Evolutionary conservation across 2,888 invertebrate species (phyloP).

Genomic region (Lucinisca nassula): DNA sequence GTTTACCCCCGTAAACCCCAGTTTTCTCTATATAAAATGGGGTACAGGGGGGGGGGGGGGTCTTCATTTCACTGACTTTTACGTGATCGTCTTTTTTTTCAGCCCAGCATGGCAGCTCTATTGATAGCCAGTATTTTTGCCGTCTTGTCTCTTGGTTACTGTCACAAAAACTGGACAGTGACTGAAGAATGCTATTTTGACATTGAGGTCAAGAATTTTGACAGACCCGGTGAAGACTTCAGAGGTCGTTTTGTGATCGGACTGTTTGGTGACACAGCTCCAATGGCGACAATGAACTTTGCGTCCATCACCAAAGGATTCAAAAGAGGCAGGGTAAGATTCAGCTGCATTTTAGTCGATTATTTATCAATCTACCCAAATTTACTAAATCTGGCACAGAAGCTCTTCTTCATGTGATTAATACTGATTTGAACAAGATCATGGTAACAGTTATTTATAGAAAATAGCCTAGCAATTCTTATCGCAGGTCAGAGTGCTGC

Average conservation of each 20-base stretch:
- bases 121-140: constrained; percentile 49
- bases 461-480: no score
- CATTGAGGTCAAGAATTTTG: constrained; percentile 84
- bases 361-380: no score
- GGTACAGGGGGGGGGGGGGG: no score
- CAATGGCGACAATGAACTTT: constrained; percentile 88
- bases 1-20: no score
- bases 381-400: no score
- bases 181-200: constrained; percentile 86
- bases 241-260: constrained; percentile 84
- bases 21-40: no score
- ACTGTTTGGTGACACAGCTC: constrained; percentile 86
- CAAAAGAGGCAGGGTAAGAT: constrained; percentile 83
- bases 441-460: no score
- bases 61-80: no score
- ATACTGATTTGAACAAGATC: no score
- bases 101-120: constrained; percentile 57
- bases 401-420: no score
- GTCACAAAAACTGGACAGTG: constrained; percentile 81
- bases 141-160: constrained; percentile 59
- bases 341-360: no score
- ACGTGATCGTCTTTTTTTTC: background rate
- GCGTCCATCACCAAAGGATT: constrained; percentile 84
- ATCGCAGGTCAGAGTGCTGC: no score
- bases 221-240: constrained; percentile 83